Percentiles rank a stretch among this genome's conserved stretches.
Conservation (phyloP, 2,888 invertebrate species). For the Hermaeophaga mercurialis region DNA sequence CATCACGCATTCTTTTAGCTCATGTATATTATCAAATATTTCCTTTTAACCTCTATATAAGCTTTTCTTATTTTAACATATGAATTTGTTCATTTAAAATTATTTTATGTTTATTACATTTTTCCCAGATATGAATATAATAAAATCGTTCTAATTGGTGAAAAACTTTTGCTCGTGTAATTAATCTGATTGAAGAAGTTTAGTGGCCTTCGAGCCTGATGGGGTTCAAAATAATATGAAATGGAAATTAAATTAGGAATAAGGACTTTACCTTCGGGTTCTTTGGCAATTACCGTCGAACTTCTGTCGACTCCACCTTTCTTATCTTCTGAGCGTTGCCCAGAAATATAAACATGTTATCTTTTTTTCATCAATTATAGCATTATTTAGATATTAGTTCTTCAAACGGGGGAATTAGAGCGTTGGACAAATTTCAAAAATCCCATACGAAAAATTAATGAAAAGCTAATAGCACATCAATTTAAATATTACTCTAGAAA, state of each 20-base stretch:
- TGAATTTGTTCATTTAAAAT: too few relatives aligned
- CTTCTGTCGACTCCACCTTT: constrained; percentile 92
- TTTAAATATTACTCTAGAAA: too few relatives aligned
- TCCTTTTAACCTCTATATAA: too few relatives aligned
- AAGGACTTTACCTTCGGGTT: constrained; percentile 77
- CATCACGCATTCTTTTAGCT: too few relatives aligned
- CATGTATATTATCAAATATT: too few relatives aligned
- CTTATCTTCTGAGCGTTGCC: constrained; percentile 77
- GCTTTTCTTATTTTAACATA: too few relatives aligned
- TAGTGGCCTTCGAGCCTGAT: constrained; percentile 17
- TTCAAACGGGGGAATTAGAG: not conserved
- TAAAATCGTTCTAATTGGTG: not conserved
- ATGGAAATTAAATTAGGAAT: constrained; percentile 23
- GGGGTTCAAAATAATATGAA: constrained; percentile 27
- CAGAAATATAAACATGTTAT: constrained; percentile 64
- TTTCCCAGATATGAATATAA: not conserved
- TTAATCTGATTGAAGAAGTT: not conserved
- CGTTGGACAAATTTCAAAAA: not conserved
- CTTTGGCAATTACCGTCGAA: constrained; percentile 93
- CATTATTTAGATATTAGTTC: not conserved
- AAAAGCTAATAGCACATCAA: too few relatives aligned
- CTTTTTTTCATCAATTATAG: too few relatives aligned
- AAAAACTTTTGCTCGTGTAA: constrained; percentile 4
- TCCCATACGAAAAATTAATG: too few relatives aligned
- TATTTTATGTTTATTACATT: not conserved